A percentile compares a stretch with the other conserved stretches of the same genome.
These are phyloP conservation scores for Nomada ferruginata DNA, from an alignment of 2,888 invertebrate genomes.

Conservation along the genomic window DNA sequence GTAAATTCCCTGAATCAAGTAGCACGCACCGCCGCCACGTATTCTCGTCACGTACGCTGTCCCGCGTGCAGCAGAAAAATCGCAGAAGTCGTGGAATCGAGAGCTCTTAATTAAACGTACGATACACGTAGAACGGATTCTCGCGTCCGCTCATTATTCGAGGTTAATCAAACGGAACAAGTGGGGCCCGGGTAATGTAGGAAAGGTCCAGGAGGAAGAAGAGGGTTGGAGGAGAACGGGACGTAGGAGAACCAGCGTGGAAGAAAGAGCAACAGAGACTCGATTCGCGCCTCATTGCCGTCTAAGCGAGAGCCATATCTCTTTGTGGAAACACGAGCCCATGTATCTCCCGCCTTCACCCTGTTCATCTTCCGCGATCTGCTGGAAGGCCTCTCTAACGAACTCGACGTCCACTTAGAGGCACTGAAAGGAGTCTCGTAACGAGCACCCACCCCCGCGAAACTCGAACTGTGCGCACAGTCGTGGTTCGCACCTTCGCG, in stretches of 20 bases:
- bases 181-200: slow-evolving; percentile 48
- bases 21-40: neutral
- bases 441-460: slow-evolving; percentile 76
- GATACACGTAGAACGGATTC: neutral
- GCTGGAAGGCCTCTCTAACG: slow-evolving; percentile 79
- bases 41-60: slow-evolving; percentile 22
- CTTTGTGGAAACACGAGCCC: slow-evolving; percentile 78
- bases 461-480: slow-evolving; percentile 55
- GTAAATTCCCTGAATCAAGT: neutral
- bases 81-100: slow-evolving; percentile 22
- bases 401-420: slow-evolving; percentile 81
- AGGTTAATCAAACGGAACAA: slow-evolving; percentile 66
- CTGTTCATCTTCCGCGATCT: slow-evolving; percentile 79
- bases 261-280: slow-evolving; percentile 54
- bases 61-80: slow-evolving; percentile 19
- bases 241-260: neutral
- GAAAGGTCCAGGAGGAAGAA: slow-evolving; percentile 33
- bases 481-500: slow-evolving; percentile 59
- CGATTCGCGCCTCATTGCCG: slow-evolving; percentile 76
- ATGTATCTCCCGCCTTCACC: slow-evolving; percentile 77
- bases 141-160: slow-evolving; percentile 53
- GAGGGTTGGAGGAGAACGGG: slow-evolving; percentile 34
- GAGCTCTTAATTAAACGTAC: slow-evolving; percentile 44
- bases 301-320: slow-evolving; percentile 77
- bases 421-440: slow-evolving; percentile 78